These are phyloP conservation scores for Eristalinus sepulchralis DNA, from an alignment of 2,888 invertebrate genomes.

Conservation along the genomic window DNA sequence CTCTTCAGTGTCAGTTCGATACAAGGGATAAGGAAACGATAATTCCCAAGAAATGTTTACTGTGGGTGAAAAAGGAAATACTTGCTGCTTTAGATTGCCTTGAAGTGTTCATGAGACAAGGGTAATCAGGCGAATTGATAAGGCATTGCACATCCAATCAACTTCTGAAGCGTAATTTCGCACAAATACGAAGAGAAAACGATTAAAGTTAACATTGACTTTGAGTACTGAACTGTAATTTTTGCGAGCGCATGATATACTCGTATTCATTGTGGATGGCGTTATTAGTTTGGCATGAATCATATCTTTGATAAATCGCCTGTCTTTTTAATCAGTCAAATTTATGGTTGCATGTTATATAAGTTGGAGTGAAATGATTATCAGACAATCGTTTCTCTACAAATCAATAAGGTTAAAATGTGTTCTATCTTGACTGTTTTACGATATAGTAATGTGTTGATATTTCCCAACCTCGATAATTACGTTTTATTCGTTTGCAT, in stretches of 20 bases:
- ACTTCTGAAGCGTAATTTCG: constrained; percentile 6
- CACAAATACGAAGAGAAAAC: background rate
- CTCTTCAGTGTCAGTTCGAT: constrained; percentile 8
- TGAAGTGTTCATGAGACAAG: constrained; percentile 15
- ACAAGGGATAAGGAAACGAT: constrained; percentile 7
- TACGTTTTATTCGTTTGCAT: no score
- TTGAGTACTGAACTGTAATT: background rate
- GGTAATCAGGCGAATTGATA: constrained; percentile 6
- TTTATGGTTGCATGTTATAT: background rate
- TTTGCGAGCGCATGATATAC: background rate
- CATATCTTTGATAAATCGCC: background rate
- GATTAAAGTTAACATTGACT: background rate
- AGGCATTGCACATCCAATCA: background rate
- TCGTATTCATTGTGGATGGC: background rate
- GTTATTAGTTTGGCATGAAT: background rate
- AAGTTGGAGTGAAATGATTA: background rate
- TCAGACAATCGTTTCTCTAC: background rate
- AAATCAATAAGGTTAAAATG: background rate
- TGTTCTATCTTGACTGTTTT: background rate
- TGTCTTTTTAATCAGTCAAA: background rate
- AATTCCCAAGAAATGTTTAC: background rate
- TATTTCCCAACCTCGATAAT: background rate
- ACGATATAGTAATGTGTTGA: background rate
- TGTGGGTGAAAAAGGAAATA: background rate
- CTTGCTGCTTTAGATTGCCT: constrained; percentile 14